Percentiles rank a stretch among this genome's conserved stretches.
phyloP scores from a whole-genome alignment of 2,888 invertebrate species.

The Nudaria mundana region DNA sequence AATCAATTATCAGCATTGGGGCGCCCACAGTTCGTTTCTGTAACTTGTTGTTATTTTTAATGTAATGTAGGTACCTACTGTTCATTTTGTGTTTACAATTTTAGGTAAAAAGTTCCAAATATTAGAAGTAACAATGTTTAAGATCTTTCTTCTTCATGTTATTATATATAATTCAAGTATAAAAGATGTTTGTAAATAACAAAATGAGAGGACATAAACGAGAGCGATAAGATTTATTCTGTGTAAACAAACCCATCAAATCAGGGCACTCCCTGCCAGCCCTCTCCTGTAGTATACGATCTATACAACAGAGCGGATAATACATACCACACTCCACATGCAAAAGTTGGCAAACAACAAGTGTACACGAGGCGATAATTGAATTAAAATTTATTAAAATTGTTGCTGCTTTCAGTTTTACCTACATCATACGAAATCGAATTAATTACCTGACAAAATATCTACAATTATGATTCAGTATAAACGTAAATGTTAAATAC shows the following conservation, averaged over 20 bases:
- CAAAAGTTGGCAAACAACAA: constrained; percentile 5
- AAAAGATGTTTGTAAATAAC: background rate
- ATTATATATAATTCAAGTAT: background rate
- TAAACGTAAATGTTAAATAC: constrained; percentile 14
- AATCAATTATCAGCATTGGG: too few species aligned
- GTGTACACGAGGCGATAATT: constrained; percentile 3
- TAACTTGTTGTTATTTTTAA: too few species aligned
- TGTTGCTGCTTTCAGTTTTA: constrained; percentile 7
- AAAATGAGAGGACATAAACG: constrained; percentile 2
- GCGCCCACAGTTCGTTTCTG: too few species aligned
- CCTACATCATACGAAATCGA: constrained; percentile 4
- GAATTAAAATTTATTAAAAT: constrained; percentile 8
- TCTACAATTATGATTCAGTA: constrained; percentile 4
- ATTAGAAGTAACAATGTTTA: too few species aligned
- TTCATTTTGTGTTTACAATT: too few species aligned
- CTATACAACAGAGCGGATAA: background rate
- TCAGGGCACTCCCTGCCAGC: constrained; percentile 1
- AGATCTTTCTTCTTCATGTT: background rate
- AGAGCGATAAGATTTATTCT: constrained; percentile 1
- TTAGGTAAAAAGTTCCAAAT: too few species aligned
- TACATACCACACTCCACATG: background rate
- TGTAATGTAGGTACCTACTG: too few species aligned
- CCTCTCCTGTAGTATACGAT: background rate
- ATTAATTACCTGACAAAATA: constrained; percentile 12
- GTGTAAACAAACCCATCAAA: constrained; percentile 9